Evolutionary conservation across 2,113 vertebrate genomes (phyloP).

Genomic region (Otis tarda): DNA sequence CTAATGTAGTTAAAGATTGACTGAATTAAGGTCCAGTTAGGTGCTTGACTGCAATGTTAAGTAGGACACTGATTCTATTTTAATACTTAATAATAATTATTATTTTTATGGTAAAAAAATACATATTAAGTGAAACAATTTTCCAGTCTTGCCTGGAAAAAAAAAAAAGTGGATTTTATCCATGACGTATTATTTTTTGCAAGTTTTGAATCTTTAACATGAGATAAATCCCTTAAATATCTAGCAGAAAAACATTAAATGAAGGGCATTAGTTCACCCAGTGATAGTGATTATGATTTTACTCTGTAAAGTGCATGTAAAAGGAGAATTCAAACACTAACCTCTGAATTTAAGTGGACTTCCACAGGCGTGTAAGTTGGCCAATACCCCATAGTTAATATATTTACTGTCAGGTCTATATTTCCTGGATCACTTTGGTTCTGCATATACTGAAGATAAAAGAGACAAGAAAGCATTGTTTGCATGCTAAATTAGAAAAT

Average conservation of each 20-base stretch:
- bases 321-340: slow-evolving; percentile 41
- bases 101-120: neutral
- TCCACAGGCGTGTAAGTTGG: slow-evolving; percentile 84
- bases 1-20: neutral
- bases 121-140: neutral
- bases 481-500: neutral
- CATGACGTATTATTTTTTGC: neutral
- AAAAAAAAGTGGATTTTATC: neutral
- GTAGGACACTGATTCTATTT: neutral
- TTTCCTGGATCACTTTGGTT: slow-evolving; percentile 80
- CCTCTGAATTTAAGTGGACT: slow-evolving; percentile 81
- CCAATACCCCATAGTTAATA: slow-evolving; percentile 87
- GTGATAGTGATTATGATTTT: neutral
- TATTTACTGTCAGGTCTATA: slow-evolving; percentile 84
- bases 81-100: neutral
- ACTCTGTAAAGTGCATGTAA: neutral
- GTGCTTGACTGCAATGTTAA: neutral
- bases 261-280: neutral
- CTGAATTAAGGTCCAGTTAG: neutral
- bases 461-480: neutral
- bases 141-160: too few relatives aligned
- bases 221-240: neutral
- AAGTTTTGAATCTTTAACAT: neutral
- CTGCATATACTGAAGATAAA: slow-evolving; percentile 78
- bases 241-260: neutral